Base-by-base conservation (phyloP, 2,797 vertebrate species). In the Sus cebifrons region DNA sequence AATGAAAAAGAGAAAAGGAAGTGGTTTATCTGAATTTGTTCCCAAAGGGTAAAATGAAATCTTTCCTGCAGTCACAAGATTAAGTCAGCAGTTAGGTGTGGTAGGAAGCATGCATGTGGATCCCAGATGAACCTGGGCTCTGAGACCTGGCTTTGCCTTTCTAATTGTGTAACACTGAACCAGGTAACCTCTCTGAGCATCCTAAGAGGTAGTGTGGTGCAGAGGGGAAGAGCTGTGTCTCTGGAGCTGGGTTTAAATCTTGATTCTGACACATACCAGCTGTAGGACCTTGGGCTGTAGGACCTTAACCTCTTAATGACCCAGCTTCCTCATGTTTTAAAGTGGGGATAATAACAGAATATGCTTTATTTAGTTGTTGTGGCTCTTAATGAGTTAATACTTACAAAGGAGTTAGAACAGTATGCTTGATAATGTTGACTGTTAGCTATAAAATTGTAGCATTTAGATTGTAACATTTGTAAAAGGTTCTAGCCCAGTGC, bases 401-500 rank as follows among this genome's bases (percentile, higher is more conserved):
- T 84, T 94, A 40, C 54, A 89, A 91, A 94, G 36, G 29, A 12
- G 18, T 65, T 73, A 25, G 20, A 83, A 93, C n/a, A 87, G 17
- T 87, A 65, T 96, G 75, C 25, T 94, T 91, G 86, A 91, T 70
- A 88, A n/a, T 44, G 9, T 94, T 96, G 89, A 44, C 75, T 62
- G 78, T 89, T 81, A 88, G 73, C 84, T 95, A 68, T 89, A 89
- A 82, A 65, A 64, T 49, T 70, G 12, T 65, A 89, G 84, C 64
- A 36, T 75, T 81, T 89, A 89, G 86, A 56, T 49, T 84, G 83
- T 49, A 85, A 93, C 96, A 95, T 93, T 94, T 93, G 27, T 71
- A 58, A 81, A 96, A 23, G 4, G 4, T 94, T 52, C 62, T 87
- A 84, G 40, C 44, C 74, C 40, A 32, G 52, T 49, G 60, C 58